These are phyloP conservation scores for Neodiprion lecontei DNA, from an alignment of 1,140 invertebrate species.

Conservation along the genomic window DNA sequence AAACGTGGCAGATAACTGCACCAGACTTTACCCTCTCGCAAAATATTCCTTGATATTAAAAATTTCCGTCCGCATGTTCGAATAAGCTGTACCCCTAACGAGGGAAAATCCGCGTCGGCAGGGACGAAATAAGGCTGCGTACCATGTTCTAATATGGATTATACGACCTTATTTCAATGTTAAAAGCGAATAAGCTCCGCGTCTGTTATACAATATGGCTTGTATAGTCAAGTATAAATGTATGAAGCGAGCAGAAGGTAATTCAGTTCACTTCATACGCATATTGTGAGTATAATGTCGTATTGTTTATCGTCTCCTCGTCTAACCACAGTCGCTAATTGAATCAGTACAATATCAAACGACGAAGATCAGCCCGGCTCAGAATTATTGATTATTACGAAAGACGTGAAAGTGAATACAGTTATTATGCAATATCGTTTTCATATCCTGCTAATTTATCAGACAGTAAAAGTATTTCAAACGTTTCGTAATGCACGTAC, in stretches of 20 bases:
- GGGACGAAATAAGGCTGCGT: constrained; percentile 41
- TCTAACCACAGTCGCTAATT: background rate
- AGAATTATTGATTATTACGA: background rate
- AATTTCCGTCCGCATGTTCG: constrained; percentile 42
- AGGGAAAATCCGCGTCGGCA: constrained; percentile 41
- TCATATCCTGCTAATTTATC: background rate
- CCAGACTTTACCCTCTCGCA: constrained; percentile 32
- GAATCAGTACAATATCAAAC: background rate
- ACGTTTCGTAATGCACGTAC: background rate
- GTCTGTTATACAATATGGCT: background rate
- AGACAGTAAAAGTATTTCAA: background rate
- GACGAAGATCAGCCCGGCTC: background rate
- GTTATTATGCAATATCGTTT: background rate
- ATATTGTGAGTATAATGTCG: too few relatives aligned
- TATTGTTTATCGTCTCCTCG: background rate
- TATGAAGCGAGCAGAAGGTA: background rate
- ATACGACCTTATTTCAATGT: background rate
- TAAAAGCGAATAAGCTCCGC: background rate
- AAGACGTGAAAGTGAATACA: constrained; percentile 2
- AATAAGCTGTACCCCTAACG: constrained; percentile 28
- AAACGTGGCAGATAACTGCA: constrained; percentile 32
- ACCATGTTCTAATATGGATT: background rate
- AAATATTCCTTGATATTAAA: constrained; percentile 44
- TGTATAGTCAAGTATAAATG: background rate
- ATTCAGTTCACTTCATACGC: too few relatives aligned